Percentiles rank a stretch among this genome's conserved stretches.
Evolutionary conservation across 2,113 vertebrate genomes (phyloP).

Genomic region (Gavia stellata): DNA sequence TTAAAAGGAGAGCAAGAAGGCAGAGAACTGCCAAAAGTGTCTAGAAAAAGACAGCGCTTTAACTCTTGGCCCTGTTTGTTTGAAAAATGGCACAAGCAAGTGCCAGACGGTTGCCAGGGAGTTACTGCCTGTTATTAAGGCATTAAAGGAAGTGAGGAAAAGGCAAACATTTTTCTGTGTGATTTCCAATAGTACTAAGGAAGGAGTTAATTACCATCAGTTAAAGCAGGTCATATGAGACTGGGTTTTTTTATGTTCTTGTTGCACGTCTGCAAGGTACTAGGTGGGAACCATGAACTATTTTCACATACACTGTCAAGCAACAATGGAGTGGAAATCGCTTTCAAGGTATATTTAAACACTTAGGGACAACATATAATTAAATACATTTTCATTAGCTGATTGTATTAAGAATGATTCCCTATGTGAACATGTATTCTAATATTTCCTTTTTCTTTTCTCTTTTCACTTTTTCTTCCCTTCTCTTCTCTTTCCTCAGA

Average conservation of each 20-base stretch:
- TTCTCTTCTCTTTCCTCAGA: not conserved
- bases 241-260: fast-evolving
- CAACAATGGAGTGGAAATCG: not conserved
- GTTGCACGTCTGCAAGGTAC: not conserved
- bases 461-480: not conserved
- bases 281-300: not conserved
- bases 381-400: not conserved
- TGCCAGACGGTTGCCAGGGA: not conserved
- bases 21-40: not conserved
- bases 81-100: not conserved
- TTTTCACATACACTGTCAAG: not conserved
- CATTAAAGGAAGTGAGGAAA: not conserved
- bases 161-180: not conserved
- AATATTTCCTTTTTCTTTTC: not conserved
- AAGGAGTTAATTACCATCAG: not conserved
- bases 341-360: not conserved
- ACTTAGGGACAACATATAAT: not conserved
- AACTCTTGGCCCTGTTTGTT: not conserved
- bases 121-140: not conserved
- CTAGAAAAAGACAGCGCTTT: not conserved
- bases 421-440: not conserved
- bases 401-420: not conserved
- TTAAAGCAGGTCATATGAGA: not conserved
- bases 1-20: not conserved
- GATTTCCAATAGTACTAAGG: not conserved